phyloP scores from a whole-genome alignment of 2,113 vertebrate genomes.

The Cyprinus carpio region DNA sequence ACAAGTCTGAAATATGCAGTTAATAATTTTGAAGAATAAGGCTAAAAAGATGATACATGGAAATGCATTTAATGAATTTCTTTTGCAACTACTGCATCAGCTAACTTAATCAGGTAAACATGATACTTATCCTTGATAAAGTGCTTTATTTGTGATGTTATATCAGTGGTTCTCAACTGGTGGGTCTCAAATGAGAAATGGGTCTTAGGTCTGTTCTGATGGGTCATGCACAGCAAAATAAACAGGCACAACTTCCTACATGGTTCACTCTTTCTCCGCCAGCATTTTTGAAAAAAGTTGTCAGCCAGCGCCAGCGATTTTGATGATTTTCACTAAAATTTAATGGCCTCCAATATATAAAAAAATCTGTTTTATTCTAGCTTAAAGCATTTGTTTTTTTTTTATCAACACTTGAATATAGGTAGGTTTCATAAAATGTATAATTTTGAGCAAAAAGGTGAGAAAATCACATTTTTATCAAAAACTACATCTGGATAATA shows the following conservation, averaged over 20 bases:
- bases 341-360: no score
- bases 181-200: background rate
- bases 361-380: no score
- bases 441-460: no score
- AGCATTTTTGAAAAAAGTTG: no score
- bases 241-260: background rate
- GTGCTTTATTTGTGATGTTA: background rate
- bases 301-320: no score
- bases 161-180: background rate
- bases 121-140: background rate
- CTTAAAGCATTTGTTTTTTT: no score
- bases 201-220: background rate
- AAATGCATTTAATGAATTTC: background rate
- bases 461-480: no score
- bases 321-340: no score
- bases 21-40: background rate
- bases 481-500: no score
- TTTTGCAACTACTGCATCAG: background rate
- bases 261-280: no score
- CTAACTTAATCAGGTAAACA: background rate
- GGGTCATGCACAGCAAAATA: background rate
- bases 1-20: background rate
- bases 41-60: background rate
- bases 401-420: no score
- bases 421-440: no score